Evolutionary conservation across 2,797 vertebrate genomes (phyloP).

Genomic region (Peromyscus eremicus): DNA sequence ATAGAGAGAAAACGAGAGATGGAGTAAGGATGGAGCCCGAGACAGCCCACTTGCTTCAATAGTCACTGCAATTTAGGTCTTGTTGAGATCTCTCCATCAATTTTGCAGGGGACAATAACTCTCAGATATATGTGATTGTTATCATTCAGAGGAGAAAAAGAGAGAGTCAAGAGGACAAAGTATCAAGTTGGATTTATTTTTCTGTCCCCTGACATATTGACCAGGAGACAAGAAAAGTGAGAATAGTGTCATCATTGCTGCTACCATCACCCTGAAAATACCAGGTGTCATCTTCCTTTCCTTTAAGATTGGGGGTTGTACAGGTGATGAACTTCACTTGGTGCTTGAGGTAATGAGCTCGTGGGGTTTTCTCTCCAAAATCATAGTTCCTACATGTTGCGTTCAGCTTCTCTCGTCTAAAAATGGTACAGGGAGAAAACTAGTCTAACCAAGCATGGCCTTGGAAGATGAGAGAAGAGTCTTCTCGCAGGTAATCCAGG

Average conservation of each 20-base stretch:
- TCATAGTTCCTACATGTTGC: slow-evolving; percentile 86
- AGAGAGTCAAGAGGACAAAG: slow-evolving; percentile 39
- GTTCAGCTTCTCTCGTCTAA: slow-evolving; percentile 85
- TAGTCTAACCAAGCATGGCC: neutral
- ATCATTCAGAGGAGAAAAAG: slow-evolving; percentile 62
- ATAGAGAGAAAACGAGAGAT: neutral
- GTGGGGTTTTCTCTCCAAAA: slow-evolving; percentile 84
- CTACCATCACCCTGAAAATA: slow-evolving; percentile 67
- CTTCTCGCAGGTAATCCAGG: neutral
- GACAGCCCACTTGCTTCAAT: neutral
- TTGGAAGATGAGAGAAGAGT: neutral
- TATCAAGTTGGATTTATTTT: slow-evolving; percentile 69
- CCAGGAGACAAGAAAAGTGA: slow-evolving; percentile 45
- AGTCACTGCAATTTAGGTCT: neutral
- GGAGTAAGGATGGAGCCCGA: neutral
- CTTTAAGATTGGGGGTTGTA: slow-evolving; percentile 78
- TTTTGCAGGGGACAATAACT: neutral
- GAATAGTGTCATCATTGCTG: neutral
- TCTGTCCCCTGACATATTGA: neutral
- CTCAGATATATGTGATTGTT: slow-evolving; percentile 1
- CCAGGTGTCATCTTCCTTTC: slow-evolving; percentile 75
- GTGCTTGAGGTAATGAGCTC: slow-evolving; percentile 85
- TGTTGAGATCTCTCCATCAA: neutral
- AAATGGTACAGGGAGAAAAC: slow-evolving; percentile 81
- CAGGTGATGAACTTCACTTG: slow-evolving; percentile 83